These are phyloP conservation scores for Gallinago media DNA, from an alignment of 2,113 vertebrate species.

Conservation along the genomic window DNA sequence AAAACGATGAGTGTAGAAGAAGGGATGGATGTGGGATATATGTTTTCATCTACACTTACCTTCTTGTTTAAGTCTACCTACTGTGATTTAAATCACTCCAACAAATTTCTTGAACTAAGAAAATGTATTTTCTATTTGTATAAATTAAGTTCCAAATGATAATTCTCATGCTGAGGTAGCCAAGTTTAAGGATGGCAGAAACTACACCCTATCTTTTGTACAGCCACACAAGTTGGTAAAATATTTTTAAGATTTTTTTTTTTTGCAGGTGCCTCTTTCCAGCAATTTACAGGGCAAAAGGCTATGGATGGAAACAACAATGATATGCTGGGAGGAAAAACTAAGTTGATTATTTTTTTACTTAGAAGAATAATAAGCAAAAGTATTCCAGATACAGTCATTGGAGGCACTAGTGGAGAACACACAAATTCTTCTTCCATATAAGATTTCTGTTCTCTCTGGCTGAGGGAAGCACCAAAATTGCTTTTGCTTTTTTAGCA, in stretches of 20 bases:
- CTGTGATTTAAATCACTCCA: not conserved
- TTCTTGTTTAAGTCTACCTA: not conserved
- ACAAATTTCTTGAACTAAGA: not conserved
- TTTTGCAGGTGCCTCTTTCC: not conserved
- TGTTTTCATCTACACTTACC: not conserved
- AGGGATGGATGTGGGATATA: rapidly evolving
- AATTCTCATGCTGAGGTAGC: not conserved
- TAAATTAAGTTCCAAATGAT: not conserved
- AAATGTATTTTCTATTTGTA: not conserved
- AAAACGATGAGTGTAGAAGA: not conserved
- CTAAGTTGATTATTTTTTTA: not conserved
- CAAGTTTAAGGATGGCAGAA: not conserved
- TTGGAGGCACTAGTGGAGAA: not conserved
- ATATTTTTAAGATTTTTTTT: not conserved
- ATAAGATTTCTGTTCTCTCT: not conserved
- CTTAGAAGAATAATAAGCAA: not conserved
- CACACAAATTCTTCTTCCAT: constrained; percentile 19
- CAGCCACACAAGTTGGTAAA: rapidly evolving
- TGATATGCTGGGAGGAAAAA: not conserved
- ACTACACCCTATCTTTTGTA: not conserved
- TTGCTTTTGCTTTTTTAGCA: not conserved
- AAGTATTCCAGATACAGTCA: not conserved
- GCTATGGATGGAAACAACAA: not conserved
- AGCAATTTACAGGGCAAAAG: not conserved
- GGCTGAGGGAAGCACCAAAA: not conserved